Evolutionary conservation across 2,888 invertebrate species (phyloP), one percentile per base, ranked within the genome.

Genomic region (Eumacrocentrus americanus): DNA sequence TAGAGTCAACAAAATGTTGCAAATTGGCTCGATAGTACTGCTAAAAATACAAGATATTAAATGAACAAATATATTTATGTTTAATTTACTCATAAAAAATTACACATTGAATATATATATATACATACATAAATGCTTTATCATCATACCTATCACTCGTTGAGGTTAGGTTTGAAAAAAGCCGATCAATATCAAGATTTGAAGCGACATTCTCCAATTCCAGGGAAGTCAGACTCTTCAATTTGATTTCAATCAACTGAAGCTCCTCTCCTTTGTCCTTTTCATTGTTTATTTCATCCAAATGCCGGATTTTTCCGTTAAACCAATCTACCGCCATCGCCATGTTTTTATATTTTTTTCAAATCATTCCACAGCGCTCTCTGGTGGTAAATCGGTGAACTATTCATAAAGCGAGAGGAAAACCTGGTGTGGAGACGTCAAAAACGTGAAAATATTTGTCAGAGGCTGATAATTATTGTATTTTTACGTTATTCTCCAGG

Each of bases 111-210:
- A 18, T 18, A 6, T 34, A 40, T 23, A 37, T 46, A 25, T 14
- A 22, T 12, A 22, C 3, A 29, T 25, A 2, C 11, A 48, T 46
- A 44, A 48, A 35, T 50, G 67, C 65, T 42, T 56, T 55, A 66
- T 73, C 70, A 74, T 70, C 66, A 11, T 68, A 77, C 79, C 70
- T 74, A 65, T 78, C 74, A 58, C 67, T 65, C 5, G 20, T 55
- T 9, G 74, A 73, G 73, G 75, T 74, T 75, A 80, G 54, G 37
- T 74, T 66, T 9, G 64, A 46, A 59, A 78, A 73, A 16, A 80
- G 60, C 11, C 60, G 64, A 11, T 59, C 61, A 18, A 73, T 63
- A 56, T 78, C 70, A 34, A 75, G 56, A 61, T 65, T 70, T 1
- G 57, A 42, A 35, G 68, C 66, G 4, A 75, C 60, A 23, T 71